A percentile compares a stretch with the other conserved stretches of the same genome.
These are phyloP conservation scores for Protonibea diacanthus DNA, from an alignment of 2,797 vertebrate species.

Conservation along the genomic window DNA sequence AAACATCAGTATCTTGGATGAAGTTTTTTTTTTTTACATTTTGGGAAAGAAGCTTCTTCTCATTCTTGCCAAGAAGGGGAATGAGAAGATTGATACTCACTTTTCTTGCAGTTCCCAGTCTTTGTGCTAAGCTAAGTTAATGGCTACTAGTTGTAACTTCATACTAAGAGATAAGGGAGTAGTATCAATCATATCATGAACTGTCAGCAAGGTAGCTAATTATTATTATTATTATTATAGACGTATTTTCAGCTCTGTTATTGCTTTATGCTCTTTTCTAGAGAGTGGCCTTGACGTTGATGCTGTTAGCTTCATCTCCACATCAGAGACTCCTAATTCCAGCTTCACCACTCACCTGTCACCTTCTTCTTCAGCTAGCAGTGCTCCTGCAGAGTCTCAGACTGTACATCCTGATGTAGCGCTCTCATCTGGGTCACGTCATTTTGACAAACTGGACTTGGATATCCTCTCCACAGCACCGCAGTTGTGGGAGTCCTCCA, in stretches of 20 bases:
- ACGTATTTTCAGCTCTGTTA: not conserved
- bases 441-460: slow-evolving; percentile 34
- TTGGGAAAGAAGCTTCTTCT: not conserved
- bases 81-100: not conserved
- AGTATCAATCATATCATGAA: not conserved
- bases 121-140: not conserved
- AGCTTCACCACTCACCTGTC: slow-evolving; percentile 19
- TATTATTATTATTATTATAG: not conserved
- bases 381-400: slow-evolving; percentile 25
- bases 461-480: slow-evolving; percentile 48
- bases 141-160: not conserved
- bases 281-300: slow-evolving; percentile 50
- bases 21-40: not conserved
- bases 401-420: slow-evolving; percentile 36
- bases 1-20: not conserved
- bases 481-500: slow-evolving; percentile 57
- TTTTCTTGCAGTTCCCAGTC: not conserved
- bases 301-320: slow-evolving; percentile 26
- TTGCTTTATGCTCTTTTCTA: slow-evolving; percentile 54
- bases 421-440: slow-evolving; percentile 9
- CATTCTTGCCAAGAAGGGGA: not conserved
- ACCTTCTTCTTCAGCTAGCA: slow-evolving; percentile 22
- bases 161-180: not conserved
- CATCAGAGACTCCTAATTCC: slow-evolving; percentile 41
- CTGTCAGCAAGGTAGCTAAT: not conserved